A percentile compares a stretch with the other conserved stretches of the same genome.
Evolutionary conservation across 53 echinoderm and acorn worm species (phyloP).

Genomic region (Pentamera pediparva): DNA sequence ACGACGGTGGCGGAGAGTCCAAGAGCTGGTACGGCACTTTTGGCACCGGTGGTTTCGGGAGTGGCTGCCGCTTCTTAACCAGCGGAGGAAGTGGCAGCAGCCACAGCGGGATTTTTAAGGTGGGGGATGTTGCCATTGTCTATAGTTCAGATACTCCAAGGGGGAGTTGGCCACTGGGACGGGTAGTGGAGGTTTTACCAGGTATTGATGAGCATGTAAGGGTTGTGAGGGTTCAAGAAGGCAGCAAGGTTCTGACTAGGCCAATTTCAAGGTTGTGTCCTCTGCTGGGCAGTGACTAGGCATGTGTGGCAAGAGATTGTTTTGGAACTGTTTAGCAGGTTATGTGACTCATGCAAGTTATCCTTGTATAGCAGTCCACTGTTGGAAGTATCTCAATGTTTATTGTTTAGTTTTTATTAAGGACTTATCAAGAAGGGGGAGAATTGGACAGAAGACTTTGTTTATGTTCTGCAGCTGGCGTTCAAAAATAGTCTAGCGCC

Average conservation of each 20-base stretch:
- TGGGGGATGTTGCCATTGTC: conserved; percentile 12
- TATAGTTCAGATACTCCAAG: conserved; percentile 1
- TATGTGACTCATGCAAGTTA: no score
- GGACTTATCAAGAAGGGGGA: no score
- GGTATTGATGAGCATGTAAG: conserved; percentile 28
- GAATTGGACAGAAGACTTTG: no score
- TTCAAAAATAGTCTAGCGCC: no score
- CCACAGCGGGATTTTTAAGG: conserved; percentile 17
- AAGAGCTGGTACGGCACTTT: conserved; percentile 23
- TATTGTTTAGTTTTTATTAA: no score
- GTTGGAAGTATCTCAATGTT: no score
- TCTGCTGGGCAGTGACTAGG: not conserved
- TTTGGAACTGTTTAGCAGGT: no score
- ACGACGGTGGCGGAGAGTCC: conserved; percentile 22
- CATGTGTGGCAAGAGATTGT: no score
- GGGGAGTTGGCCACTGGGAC: conserved; percentile 20
- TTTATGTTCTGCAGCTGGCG: no score
- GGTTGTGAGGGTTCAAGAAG: conserved; percentile 21
- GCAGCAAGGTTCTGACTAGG: conserved; percentile 2
- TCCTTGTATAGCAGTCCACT: no score
- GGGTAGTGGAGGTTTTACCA: conserved; percentile 10
- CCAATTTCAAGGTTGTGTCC: not conserved
- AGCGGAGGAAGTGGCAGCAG: conserved; percentile 24
- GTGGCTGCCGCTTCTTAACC: conserved; percentile 15
- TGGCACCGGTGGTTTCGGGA: conserved; percentile 30